Evolutionary conservation across 2,888 invertebrate genomes (phyloP), one percentile per base, ranked within the genome.

Genomic region (Nowickia ferox): DNA sequence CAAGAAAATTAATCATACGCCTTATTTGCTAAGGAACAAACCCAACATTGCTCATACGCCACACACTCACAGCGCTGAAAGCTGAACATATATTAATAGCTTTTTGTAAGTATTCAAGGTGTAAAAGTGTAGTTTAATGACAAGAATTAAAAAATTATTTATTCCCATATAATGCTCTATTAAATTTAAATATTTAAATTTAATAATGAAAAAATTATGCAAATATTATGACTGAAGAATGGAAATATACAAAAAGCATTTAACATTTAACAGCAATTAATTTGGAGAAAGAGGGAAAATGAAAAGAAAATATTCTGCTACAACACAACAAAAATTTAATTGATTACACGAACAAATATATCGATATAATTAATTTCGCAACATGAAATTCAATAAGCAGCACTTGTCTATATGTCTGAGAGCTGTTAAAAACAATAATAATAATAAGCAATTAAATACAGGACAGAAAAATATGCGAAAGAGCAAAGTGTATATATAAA

Each of bases 361-460:
- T 74, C 74, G 77, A 86, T 79, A 86, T 86, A 86, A 86, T 86
- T 86, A 83, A 86, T 79, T 86, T 83, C 51, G 72, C 71, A 79
- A 76, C 83, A 86, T 86, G 79, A 66, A 86, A 86, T 86, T 83
- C 83, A 86, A 86, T 86, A 83, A 86, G 66, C 81, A 59, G 42
- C 59, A 44, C 44, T 61, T 66, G 80, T 66, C 66, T 57, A 66
- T 66, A 53, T 59, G 61, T 75, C 68, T 68, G 66, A 68, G 51
- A 74, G 66, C 74, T 74, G 74, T 72, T 71, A 61, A 79, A 82
- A 85, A 82, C 71, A 71, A 71, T 88, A 88, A 89, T 88, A 88
- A 89, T 88, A 86, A 88, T 89, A 86, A 88, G 89, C 89, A 90
- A 89, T 91, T 91, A 65, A 55, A 46, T 63, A 81, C 53, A 30